These are phyloP conservation scores for Sylvietta virens DNA, from an alignment of 2,113 vertebrate genomes.

Conservation along the genomic window DNA sequence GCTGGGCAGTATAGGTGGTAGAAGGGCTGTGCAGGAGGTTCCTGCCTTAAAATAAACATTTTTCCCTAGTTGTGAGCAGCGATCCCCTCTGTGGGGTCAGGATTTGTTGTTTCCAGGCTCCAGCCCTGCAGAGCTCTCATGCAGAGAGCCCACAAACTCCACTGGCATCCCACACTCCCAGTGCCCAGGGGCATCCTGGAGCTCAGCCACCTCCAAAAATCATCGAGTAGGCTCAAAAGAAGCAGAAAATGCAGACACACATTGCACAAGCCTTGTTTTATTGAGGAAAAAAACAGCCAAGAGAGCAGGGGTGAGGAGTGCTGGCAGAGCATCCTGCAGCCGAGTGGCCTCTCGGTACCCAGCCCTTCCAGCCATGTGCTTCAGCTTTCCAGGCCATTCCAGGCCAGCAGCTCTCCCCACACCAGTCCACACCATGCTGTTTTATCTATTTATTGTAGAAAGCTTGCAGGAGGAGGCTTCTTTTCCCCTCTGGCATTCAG, in stretches of 20 bases:
- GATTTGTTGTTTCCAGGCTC: background rate
- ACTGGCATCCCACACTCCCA: background rate
- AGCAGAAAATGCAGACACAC: background rate
- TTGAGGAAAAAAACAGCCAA: background rate
- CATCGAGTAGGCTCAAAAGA: background rate
- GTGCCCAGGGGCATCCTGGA: background rate
- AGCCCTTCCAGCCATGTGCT: background rate
- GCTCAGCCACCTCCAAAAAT: background rate
- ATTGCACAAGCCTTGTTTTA: background rate
- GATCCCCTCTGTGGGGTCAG: rapidly evolving
- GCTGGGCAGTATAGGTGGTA: background rate
- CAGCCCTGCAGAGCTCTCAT: background rate
- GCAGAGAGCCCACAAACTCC: background rate
- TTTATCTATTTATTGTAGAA: background rate
- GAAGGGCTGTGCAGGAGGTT: background rate
- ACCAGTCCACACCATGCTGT: rapidly evolving
- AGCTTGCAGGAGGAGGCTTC: background rate
- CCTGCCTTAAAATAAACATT: background rate
- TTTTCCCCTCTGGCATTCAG: rapidly evolving
- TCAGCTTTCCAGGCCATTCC: background rate
- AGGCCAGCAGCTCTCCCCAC: background rate
- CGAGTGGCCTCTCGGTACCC: rapidly evolving
- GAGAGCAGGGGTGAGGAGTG: background rate
- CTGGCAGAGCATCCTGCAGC: background rate
- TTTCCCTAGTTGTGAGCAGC: background rate